Conservation (phyloP, 2,797 vertebrate species). For the Anguilla marmorata region DNA sequence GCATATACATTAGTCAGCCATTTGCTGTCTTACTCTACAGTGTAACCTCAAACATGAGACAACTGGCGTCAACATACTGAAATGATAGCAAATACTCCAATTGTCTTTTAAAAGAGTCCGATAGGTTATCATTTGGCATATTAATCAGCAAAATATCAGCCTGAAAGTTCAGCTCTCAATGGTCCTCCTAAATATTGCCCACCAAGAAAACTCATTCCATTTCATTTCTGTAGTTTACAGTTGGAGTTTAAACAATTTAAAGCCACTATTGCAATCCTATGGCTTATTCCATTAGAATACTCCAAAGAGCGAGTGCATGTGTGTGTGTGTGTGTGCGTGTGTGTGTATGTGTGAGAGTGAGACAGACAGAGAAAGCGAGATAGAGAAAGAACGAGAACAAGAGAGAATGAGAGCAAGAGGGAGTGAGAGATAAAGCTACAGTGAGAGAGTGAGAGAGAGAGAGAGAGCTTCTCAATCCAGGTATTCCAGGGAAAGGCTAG, state of each 20-base stretch:
- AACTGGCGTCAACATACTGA: slow-evolving; percentile 18
- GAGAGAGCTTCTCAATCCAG: neutral
- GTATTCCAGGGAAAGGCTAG: neutral
- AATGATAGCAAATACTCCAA: slow-evolving; percentile 19
- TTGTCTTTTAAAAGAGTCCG: slow-evolving; percentile 12
- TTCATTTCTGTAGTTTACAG: neutral
- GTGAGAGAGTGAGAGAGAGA: neutral
- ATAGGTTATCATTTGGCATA: neutral
- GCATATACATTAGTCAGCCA: neutral
- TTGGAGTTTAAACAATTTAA: neutral
- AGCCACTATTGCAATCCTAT: neutral
- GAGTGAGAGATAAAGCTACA: too few species aligned
- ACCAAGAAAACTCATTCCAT: neutral
- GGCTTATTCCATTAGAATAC: neutral
- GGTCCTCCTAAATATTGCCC: neutral
- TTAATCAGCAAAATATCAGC: neutral
- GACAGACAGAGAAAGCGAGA: too few species aligned
- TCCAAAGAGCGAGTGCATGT: neutral
- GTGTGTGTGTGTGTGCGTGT: neutral
- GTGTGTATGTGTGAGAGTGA: too few species aligned
- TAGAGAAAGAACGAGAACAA: too few species aligned
- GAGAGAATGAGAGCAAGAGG: too few species aligned
- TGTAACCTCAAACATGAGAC: neutral
- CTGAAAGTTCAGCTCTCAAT: neutral
- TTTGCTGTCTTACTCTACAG: neutral